A percentile compares a stretch with the other conserved stretches of the same genome.
These are phyloP conservation scores for Serilophus lunatus DNA, from an alignment of 2,113 vertebrate genomes.

Conservation along the genomic window DNA sequence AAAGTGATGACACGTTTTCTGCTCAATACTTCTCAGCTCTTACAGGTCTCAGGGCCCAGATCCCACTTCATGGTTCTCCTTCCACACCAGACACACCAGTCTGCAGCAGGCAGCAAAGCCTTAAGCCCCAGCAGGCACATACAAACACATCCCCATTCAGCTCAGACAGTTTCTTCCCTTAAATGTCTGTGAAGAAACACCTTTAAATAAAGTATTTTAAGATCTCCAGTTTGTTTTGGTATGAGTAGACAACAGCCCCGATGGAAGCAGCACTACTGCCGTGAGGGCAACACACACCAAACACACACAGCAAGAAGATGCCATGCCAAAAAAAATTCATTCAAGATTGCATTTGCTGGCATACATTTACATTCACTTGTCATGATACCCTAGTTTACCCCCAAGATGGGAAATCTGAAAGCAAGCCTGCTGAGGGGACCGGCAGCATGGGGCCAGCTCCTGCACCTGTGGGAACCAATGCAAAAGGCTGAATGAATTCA, in stretches of 20 bases:
- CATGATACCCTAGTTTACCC: conserved; percentile 68
- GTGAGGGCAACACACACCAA: conserved; percentile 4
- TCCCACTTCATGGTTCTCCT: neutral
- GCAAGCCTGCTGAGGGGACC: conserved; percentile 1
- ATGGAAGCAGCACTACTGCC: conserved; percentile 19
- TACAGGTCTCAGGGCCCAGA: neutral
- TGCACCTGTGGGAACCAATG: neutral
- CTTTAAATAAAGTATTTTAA: conserved; percentile 47
- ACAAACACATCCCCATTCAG: neutral
- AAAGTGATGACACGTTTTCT: neutral
- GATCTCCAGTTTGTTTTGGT: conserved; percentile 54
- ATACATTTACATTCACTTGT: conserved; percentile 90
- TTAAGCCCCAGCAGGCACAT: neutral
- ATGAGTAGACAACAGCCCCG: conserved; percentile 7
- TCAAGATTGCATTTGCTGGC: conserved; percentile 72
- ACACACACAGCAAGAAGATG: conserved; percentile 21
- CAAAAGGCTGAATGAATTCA: neutral
- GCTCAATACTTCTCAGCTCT: neutral
- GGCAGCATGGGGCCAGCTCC: neutral
- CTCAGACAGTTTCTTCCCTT: conserved; percentile 1
- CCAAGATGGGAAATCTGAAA: neutral
- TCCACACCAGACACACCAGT: neutral
- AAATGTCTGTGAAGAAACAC: neutral
- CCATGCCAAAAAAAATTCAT: neutral
- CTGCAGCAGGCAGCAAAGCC: neutral